Evolutionary conservation across 2,113 vertebrate genomes (phyloP).

Genomic region (Patagioenas fasciata): DNA sequence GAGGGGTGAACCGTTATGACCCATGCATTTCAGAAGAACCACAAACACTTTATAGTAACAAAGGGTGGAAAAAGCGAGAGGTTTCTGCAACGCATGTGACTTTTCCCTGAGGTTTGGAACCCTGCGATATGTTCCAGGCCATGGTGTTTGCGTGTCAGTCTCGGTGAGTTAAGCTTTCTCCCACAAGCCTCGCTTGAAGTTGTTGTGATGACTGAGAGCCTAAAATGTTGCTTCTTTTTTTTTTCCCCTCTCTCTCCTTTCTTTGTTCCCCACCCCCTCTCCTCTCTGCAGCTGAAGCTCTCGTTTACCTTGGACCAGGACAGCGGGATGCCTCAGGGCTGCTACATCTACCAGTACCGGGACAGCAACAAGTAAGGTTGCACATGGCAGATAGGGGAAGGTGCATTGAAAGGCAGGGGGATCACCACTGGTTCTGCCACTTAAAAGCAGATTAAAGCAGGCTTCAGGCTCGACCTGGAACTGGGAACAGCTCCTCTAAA

Average conservation of each 20-base stretch:
- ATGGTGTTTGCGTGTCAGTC: constrained; percentile 43
- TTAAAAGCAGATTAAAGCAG: constrained; percentile 22
- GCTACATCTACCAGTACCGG: constrained; percentile 90
- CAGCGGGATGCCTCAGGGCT: constrained; percentile 94
- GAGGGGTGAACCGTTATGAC: constrained; percentile 46
- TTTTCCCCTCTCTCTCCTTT: not conserved
- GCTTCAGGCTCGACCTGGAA: not conserved
- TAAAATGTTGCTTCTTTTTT: constrained; percentile 13
- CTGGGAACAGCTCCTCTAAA: not conserved
- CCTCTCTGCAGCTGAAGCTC: constrained; percentile 82
- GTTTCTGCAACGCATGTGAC: constrained; percentile 58
- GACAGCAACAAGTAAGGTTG: constrained; percentile 90
- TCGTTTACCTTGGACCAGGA: constrained; percentile 91
- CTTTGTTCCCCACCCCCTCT: not conserved
- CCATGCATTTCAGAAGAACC: constrained; percentile 67
- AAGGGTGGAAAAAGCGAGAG: constrained; percentile 72
- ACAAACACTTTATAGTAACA: constrained; percentile 74
- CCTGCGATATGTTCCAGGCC: constrained; percentile 46
- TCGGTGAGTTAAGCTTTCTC: constrained; percentile 10
- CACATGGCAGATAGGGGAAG: not conserved
- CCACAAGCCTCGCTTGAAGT: not conserved
- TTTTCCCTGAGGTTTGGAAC: constrained; percentile 70
- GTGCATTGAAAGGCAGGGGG: not conserved
- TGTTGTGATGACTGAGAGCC: constrained; percentile 6
- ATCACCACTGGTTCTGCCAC: not conserved